Percentiles rank a stretch among this genome's conserved stretches.
phyloP scores from a whole-genome alignment of 2,113 vertebrate species.

The Monarcha castaneiventris region DNA sequence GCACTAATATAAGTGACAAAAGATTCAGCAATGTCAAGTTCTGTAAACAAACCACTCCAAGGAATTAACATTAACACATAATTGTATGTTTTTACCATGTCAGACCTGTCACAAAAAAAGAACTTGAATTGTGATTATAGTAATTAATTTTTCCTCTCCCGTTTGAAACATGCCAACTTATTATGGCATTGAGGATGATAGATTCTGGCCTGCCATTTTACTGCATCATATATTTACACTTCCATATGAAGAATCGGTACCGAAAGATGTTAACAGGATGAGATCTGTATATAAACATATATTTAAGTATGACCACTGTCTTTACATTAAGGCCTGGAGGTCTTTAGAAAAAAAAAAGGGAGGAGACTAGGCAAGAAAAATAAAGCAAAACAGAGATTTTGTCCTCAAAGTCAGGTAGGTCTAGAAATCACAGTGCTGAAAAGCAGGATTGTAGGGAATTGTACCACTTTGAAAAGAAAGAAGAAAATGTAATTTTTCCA shows the following conservation, averaged over 20 bases:
- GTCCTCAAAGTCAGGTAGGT: background rate
- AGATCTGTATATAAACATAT: background rate
- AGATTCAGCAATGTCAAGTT: slow-evolving; percentile 22
- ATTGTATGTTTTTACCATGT: slow-evolving; percentile 57
- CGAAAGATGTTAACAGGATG: background rate
- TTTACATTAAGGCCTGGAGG: background rate
- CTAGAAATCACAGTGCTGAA: background rate
- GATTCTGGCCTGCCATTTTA: slow-evolving; percentile 36
- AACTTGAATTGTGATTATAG: slow-evolving; percentile 32
- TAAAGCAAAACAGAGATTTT: background rate
- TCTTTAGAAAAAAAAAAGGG: background rate
- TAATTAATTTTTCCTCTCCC: slow-evolving; percentile 55
- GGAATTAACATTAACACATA: slow-evolving; percentile 51
- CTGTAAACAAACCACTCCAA: slow-evolving; percentile 33
- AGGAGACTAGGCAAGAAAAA: background rate
- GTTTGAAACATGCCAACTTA: slow-evolving; percentile 34
- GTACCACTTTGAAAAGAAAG: background rate
- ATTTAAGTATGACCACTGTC: background rate
- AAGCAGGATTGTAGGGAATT: background rate
- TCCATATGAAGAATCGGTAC: background rate
- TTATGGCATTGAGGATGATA: slow-evolving; percentile 3
- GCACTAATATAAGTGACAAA: slow-evolving; percentile 8
- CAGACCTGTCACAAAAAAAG: slow-evolving; percentile 34
- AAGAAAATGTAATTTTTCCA: background rate
- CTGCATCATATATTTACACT: slow-evolving; percentile 1